Conservation (phyloP, 2,113 vertebrate species). For the Bagarius yarrelli region DNA sequence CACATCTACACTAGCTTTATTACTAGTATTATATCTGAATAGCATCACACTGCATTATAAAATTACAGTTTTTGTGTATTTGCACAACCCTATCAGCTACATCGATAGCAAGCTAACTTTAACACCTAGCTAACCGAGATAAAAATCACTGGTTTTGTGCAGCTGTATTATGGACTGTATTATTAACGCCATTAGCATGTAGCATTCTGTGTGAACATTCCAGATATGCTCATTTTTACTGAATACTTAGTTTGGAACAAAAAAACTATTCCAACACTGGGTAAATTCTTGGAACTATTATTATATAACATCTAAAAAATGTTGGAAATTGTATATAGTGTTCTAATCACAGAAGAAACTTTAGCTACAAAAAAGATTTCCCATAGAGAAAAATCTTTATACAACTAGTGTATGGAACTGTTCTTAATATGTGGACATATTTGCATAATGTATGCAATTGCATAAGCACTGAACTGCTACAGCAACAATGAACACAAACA, state of each 20-base stretch:
- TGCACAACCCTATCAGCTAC: not conserved
- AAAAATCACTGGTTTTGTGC: too few species aligned
- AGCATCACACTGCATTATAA: not conserved
- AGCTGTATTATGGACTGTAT: too few species aligned
- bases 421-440: not conserved
- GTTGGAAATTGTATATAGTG: not conserved
- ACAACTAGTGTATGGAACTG: not conserved
- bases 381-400: not conserved
- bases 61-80: not conserved
- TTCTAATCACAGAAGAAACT: not conserved
- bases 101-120: not conserved
- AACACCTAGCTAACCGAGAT: not conserved
- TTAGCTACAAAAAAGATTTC: not conserved
- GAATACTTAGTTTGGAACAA: not conserved
- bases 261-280: not conserved
- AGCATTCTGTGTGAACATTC: not conserved
- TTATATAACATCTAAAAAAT: too few species aligned
- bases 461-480: not conserved
- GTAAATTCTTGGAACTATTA: not conserved
- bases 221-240: not conserved
- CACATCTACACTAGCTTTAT: not conserved
- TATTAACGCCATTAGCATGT: too few species aligned
- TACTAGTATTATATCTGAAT: not conserved
- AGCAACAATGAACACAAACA: not conserved
- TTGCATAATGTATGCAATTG: not conserved